Evolutionary conservation across 2,888 invertebrate species (phyloP), one percentile per base, ranked within the genome.

Genomic region (Cheilosia urbana): DNA sequence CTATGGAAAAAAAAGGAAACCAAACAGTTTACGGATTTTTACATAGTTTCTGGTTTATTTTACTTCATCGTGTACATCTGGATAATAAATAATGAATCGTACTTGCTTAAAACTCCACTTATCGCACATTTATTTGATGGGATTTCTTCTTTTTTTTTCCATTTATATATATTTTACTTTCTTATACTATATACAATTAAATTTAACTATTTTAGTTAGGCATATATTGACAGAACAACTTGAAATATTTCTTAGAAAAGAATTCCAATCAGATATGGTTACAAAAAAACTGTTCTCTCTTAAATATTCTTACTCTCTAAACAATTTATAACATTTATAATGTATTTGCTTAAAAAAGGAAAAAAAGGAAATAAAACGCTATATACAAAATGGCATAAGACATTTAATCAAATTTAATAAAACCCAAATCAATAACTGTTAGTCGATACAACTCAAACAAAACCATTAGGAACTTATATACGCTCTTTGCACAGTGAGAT

Each of bases 281-380:
- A 40, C 34, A 66, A 55, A 60, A 60, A 53, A 24, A 58, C 57
- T 40, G 24, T 40, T 6, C 65, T 19, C n/a, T 27, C n/a, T 69
- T 40, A 19, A 15, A 21, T 37, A 37, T 37, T 40, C 71, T 71
- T 85, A 53, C 49, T 30, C 76, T 76, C 80, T 80, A 79, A 42
- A 76, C 84, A 85, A 80, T 80, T 71, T 76, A 71, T 85, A 85
- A 85, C 84, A 85, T 80, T 71, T 53, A 84, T 75, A 75, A 65
- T 63, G 60, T 55, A 65, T 71, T 65, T 75, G 7, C n/a, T 75
- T 60, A 42, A 40, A 55, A 24, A 62, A 66, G 15, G 49, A 47
- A 55, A n/a, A 63, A 15, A 34, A 47, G 2, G 24, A 49, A 63
- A 53, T n/a, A 45, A 15, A 91, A 91, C 91, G 91, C 91, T 91